Percentiles rank a stretch among this genome's conserved stretches.
Conservation (phyloP, 2,888 invertebrate species). For the Himalopsyche tibetana region DNA sequence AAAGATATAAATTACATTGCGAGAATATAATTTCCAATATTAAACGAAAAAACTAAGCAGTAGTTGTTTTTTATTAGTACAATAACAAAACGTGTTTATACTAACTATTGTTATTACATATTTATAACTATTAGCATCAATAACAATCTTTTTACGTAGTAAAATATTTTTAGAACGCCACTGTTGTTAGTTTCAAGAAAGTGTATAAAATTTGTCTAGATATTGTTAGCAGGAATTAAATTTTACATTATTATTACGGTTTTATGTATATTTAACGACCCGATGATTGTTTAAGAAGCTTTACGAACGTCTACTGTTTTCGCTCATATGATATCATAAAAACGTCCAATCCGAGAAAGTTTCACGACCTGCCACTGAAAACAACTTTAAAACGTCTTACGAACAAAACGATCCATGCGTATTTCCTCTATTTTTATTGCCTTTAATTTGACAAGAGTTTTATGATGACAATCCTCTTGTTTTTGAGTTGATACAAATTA, state of each 20-base stretch:
- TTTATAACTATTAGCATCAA: too few relatives aligned
- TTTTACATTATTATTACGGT: constrained; percentile 41
- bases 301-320: constrained; percentile 28
- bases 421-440: constrained; percentile 30
- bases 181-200: constrained; percentile 23
- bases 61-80: too few relatives aligned
- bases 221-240: constrained; percentile 49
- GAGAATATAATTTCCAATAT: too few relatives aligned
- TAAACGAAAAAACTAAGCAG: too few relatives aligned
- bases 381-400: constrained; percentile 36
- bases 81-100: too few relatives aligned
- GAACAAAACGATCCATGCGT: constrained; percentile 38
- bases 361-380: constrained; percentile 28
- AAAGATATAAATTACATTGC: too few relatives aligned
- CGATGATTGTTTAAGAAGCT: constrained; percentile 54
- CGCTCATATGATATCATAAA: constrained; percentile 23
- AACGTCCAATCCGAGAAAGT: constrained; percentile 12
- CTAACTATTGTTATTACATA: too few relatives aligned
- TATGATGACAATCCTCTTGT: background rate
- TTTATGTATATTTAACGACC: constrained; percentile 58
- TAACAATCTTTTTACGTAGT: too few relatives aligned
- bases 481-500: constrained; percentile 17
- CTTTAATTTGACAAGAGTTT: constrained; percentile 22
- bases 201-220: constrained; percentile 44
- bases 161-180: background rate